Base-by-base conservation (phyloP, 2,888 invertebrate genomes). In the Agrypnus murinus region DNA sequence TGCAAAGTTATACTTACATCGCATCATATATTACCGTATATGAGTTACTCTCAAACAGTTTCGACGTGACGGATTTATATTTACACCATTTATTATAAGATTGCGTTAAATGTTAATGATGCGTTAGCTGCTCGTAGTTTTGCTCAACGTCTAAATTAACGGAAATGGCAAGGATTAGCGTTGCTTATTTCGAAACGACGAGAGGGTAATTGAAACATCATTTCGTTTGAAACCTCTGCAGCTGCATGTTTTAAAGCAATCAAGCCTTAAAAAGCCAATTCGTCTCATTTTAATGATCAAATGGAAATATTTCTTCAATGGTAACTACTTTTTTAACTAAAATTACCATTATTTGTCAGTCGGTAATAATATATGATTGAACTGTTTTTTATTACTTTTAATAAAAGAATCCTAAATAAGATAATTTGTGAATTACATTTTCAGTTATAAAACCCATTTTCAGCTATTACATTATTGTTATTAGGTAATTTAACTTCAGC, bases 61-160 rank as follows among this genome's bases (percentile, higher is more conserved):
- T 50, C 40, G 32, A 66, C 66, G 59, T 66, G 66, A 66, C 59
- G 66, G 58, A 59, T 66, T 58, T 66, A 59, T 58, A 65, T 74
- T 72, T 74, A 72, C 74, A 69, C 70, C 72, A 74, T 74, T 74
- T 74, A 74, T 72, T 72, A 74, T 65, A 67, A 45, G 63, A 67
- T 69, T 72, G 72, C 69, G 72, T 66, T 69, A 70, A 68, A 67
- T 64, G 72, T 67, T 74, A 71, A 69, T 74, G 71, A 74, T 71
- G 71, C 68, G 68, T 62, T 71, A 31, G 46, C 60, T 67, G 69
- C 67, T 69, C 69, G 67, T 68, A 63, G 59, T 72, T 74, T 74
- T 72, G 67, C 74, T 62, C 66, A 74, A 74, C 72, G 60, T 74
- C 74, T 74, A 72, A 74, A 74, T 74, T 74, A 74, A 72, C 67